These are phyloP conservation scores for Tachina fera DNA, from an alignment of 2,888 invertebrate genomes.

Conservation along the genomic window DNA sequence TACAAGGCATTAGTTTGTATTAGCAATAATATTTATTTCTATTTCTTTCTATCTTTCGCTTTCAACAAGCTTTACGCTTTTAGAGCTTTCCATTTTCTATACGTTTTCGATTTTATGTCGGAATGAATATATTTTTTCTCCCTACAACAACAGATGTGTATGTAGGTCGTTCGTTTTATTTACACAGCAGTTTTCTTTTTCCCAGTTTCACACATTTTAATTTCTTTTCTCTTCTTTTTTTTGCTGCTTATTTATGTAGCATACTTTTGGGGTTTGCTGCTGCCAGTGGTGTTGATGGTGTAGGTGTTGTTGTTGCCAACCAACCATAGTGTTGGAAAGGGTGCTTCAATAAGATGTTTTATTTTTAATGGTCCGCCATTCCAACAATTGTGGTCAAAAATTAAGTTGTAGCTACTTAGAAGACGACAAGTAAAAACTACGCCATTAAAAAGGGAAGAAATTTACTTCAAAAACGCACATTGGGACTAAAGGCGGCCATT, in stretches of 20 bases:
- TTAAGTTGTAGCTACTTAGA: too few relatives aligned
- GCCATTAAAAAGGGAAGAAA: too few relatives aligned
- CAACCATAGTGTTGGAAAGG: constrained; percentile 10
- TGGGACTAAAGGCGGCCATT: too few relatives aligned
- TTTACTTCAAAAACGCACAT: too few relatives aligned
- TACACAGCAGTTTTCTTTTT: constrained; percentile 40
- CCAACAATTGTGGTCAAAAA: too few relatives aligned
- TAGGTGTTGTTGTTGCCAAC: constrained; percentile 16
- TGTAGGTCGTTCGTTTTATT: constrained; percentile 61
- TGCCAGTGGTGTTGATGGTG: neutral
- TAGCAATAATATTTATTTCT: constrained; percentile 68
- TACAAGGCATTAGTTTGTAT: constrained; percentile 80
- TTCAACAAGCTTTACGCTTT: constrained; percentile 14
- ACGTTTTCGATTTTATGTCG: constrained; percentile 5
- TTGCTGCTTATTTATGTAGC: constrained; percentile 37
- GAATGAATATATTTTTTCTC: constrained; percentile 37
- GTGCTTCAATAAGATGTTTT: too few relatives aligned
- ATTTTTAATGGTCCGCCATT: too few relatives aligned
- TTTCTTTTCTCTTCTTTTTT: constrained; percentile 10
- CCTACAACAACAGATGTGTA: constrained; percentile 12
- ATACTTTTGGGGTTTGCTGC: constrained; percentile 55
- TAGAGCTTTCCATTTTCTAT: constrained; percentile 16
- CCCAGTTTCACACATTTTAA: constrained; percentile 36
- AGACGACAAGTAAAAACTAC: too few relatives aligned
- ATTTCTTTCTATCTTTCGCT: neutral